phyloP scores from a whole-genome alignment of 2,888 invertebrate species.

The Melieria picta region DNA sequence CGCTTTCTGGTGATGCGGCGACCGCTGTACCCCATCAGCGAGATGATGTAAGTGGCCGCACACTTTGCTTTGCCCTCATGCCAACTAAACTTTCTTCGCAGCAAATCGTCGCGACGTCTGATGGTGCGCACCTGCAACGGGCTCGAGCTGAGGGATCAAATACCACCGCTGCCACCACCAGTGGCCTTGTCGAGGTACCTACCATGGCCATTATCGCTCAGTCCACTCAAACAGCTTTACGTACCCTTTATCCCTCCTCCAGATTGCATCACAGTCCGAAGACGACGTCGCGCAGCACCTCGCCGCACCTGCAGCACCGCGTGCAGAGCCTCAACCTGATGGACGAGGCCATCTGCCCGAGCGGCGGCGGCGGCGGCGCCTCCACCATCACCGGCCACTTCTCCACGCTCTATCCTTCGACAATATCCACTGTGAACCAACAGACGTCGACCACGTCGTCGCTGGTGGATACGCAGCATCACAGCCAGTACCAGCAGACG shows the following conservation, averaged over 20 bases:
- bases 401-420: slow-evolving; percentile 61
- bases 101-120: slow-evolving; percentile 70
- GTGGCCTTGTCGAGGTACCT: slow-evolving; percentile 67
- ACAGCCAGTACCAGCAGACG: slow-evolving; percentile 65
- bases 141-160: slow-evolving; percentile 75
- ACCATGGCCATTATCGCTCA: neutral
- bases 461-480: slow-evolving; percentile 62
- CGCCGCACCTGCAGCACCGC: slow-evolving; percentile 65
- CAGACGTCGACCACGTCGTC: slow-evolving; percentile 65
- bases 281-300: slow-evolving; percentile 65
- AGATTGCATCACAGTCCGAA: slow-evolving; percentile 66
- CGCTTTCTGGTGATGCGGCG: slow-evolving; percentile 92
- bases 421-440: slow-evolving; percentile 60
- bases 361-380: slow-evolving; percentile 37
- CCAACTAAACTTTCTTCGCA: slow-evolving; percentile 36
- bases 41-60: slow-evolving; percentile 62
- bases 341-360: slow-evolving; percentile 57
- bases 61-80: too few species aligned
- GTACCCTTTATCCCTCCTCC: neutral
- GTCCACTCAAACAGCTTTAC: neutral
- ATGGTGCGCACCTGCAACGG: slow-evolving; percentile 84
- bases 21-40: slow-evolving; percentile 71
- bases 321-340: slow-evolving; percentile 65
- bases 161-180: slow-evolving; percentile 70
- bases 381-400: slow-evolving; percentile 51